Evolutionary conservation across 2,888 invertebrate genomes (phyloP), one percentile per base, ranked within the genome.

Genomic region (Hedychridium roseum): DNA sequence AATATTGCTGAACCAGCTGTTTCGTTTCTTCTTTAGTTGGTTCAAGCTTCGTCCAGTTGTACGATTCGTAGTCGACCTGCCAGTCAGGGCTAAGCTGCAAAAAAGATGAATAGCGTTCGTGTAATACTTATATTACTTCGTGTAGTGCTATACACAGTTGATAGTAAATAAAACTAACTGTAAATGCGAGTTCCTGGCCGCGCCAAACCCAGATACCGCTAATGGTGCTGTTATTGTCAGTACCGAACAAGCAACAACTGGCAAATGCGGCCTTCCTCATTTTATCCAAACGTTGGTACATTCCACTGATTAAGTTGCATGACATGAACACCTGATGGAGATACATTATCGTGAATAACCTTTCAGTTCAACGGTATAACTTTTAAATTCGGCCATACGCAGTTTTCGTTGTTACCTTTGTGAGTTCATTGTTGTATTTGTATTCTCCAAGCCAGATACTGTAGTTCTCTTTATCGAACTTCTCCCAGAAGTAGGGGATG

Each of bases 201-300:
- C 92, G 89, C 98, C 98, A 99, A 64, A 97, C 88, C 98, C 98
- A 99, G 73, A 99, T 83, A 54, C 97, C 99, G 31, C 94, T 94
- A 80, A 99, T 98, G 71, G 88, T 85, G 77, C 91, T 94, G 82
- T 96, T 85, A 80, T 94, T 90, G 82, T 97, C 94, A 40, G 85
- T 84, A 17, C 99, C 98, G 80, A 97, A 98, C 52, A 99, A 85
- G 74, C 93, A 91, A 64, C 93, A 88, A 7, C 96, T 97, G 43
- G 92, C 94, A 80, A 99, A 98, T 1, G 96, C 91, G 76, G 91
- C 88, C 83, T 99, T 99, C 69, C 97, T 88, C 92, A 99, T 90
- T 83, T 97, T 97, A 75, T 99, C 99, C 68, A 99, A 82, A 57
- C 99, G 89, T 83, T 99, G 99, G 85, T 88, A 97, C 97, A 99